Conservation (phyloP, 2,797 vertebrate species). For the Sebastes matsubarae region DNA sequence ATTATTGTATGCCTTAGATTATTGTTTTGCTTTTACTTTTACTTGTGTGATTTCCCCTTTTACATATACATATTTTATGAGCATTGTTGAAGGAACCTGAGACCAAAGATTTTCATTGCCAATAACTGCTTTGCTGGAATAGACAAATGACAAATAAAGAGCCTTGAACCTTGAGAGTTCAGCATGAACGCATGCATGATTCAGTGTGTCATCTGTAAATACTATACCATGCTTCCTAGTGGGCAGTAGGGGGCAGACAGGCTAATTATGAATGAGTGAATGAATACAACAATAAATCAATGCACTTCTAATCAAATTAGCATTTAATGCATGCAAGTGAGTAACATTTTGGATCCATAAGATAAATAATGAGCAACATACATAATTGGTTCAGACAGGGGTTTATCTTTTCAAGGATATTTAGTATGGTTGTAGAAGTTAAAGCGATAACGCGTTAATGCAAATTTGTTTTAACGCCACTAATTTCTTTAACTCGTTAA, state of each 20-base stretch:
- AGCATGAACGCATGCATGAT: slow-evolving; percentile 11
- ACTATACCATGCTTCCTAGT: not conserved
- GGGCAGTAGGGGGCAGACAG: not conserved
- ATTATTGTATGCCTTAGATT: too few species aligned
- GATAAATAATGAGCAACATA: not conserved
- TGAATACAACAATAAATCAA: not conserved
- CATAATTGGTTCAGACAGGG: not conserved
- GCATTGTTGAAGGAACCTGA: too few species aligned
- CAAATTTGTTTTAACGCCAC: too few species aligned
- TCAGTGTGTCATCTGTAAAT: slow-evolving; percentile 14
- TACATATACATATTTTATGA: too few species aligned
- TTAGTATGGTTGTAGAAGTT: not conserved
- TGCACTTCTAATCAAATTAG: not conserved
- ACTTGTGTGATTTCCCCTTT: too few species aligned
- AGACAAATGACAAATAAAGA: too few species aligned
- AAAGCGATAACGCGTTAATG: too few species aligned
- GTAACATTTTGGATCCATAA: not conserved
- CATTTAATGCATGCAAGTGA: not conserved
- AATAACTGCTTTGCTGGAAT: too few species aligned
- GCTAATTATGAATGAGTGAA: not conserved
- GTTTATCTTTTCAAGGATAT: not conserved
- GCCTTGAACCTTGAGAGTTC: not conserved
- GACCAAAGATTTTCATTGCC: too few species aligned
- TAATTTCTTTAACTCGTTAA: too few species aligned
- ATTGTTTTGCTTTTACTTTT: too few species aligned